These are phyloP conservation scores for Diarsia mendica DNA, from an alignment of 2,888 invertebrate genomes.

Conservation along the genomic window DNA sequence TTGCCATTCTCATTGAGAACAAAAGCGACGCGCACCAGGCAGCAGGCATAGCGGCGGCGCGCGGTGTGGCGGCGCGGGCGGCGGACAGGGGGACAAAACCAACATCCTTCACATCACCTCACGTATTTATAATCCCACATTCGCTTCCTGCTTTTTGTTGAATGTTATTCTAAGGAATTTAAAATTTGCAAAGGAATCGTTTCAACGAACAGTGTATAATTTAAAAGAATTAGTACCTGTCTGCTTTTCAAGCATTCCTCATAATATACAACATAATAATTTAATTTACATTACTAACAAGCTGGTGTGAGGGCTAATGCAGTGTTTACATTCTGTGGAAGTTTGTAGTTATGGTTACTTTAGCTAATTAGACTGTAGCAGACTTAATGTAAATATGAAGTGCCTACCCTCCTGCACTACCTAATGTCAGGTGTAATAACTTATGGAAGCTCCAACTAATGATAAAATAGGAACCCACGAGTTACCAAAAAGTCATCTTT, in stretches of 20 bases:
- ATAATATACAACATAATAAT: slow-evolving; percentile 55
- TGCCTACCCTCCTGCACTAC: neutral
- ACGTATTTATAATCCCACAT: slow-evolving; percentile 88
- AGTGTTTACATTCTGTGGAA: slow-evolving; percentile 45
- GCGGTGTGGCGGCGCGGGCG: slow-evolving; percentile 55
- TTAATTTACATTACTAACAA: slow-evolving; percentile 59
- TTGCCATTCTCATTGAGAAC: slow-evolving; percentile 82
- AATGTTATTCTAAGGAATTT: slow-evolving; percentile 81
- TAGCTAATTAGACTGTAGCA: slow-evolving; percentile 36
- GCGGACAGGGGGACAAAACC: slow-evolving; percentile 81
- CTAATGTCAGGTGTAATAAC: neutral
- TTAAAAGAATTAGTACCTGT: slow-evolving; percentile 60
- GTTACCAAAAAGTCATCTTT: neutral
- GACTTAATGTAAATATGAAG: slow-evolving; percentile 34
- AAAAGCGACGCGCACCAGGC: slow-evolving; percentile 72
- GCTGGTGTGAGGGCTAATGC: slow-evolving; percentile 47
- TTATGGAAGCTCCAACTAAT: neutral
- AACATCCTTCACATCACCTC: slow-evolving; percentile 86
- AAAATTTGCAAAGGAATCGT: slow-evolving; percentile 77
- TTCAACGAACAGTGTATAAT: slow-evolving; percentile 66
- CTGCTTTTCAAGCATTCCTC: slow-evolving; percentile 29
- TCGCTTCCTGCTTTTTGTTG: slow-evolving; percentile 88
- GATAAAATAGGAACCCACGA: neutral
- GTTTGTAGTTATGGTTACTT: slow-evolving; percentile 55
- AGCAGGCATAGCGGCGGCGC: slow-evolving; percentile 41